Conservation (phyloP, 2,797 vertebrate species). For the Notamacropus eugenii region DNA sequence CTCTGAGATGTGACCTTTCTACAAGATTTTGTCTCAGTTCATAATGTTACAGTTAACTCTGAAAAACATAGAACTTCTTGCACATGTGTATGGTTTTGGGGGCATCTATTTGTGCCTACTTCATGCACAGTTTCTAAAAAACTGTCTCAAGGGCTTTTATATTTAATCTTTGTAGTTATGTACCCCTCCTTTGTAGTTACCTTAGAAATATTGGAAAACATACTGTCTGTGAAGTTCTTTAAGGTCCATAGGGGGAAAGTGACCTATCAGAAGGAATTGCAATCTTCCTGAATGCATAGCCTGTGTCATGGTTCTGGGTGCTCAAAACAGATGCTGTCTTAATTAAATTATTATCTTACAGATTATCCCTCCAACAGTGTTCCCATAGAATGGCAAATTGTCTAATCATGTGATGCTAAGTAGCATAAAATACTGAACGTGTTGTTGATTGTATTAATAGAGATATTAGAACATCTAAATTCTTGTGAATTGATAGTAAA, state of each 20-base stretch:
- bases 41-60: constrained; percentile 51
- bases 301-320: not conserved
- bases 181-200: not conserved
- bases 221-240: constrained; percentile 35
- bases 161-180: not conserved
- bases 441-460: not conserved
- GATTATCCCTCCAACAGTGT: not conserved
- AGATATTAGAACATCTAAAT: not conserved
- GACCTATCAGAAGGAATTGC: not conserved
- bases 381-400: not conserved
- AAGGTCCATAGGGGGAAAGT: not conserved
- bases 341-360: not conserved
- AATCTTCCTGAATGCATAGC: not conserved
- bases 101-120: constrained; percentile 24
- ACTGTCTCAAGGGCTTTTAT: constrained; percentile 33
- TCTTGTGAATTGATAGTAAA: no score
- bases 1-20: not conserved
- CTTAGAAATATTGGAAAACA: not conserved
- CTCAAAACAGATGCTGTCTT: not conserved
- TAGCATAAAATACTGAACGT: not conserved
- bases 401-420: not conserved
- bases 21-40: constrained; percentile 42
- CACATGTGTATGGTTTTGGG: constrained; percentile 50
- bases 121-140: not conserved
- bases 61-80: constrained; percentile 44